A percentile compares a stretch with the other conserved stretches of the same genome.
Evolutionary conservation across 2,797 vertebrate species (phyloP).

Genomic region (Orestias chungarensis): DNA sequence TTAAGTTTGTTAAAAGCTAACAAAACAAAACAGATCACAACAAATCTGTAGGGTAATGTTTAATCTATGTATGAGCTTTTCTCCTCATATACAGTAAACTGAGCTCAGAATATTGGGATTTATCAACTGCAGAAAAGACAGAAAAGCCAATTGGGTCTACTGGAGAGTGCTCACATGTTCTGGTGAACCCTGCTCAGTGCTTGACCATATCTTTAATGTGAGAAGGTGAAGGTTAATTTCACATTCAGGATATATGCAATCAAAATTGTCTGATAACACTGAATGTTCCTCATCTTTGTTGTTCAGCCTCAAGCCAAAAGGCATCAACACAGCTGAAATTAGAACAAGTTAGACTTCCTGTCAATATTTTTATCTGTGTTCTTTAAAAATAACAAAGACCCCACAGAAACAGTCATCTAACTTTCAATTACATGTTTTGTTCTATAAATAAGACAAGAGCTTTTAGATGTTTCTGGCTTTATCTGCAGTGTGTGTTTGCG

Average conservation of each 20-base stretch:
- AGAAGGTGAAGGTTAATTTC: too few relatives aligned
- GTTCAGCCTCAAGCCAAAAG: constrained; percentile 22
- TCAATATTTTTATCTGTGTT: constrained; percentile 37
- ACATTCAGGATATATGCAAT: neutral
- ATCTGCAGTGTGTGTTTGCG: constrained; percentile 12
- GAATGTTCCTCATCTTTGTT: constrained; percentile 6
- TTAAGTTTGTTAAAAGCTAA: too few relatives aligned
- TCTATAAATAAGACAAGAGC: constrained; percentile 46
- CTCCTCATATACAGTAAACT: too few relatives aligned
- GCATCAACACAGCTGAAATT: constrained; percentile 36
- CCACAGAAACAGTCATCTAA: constrained; percentile 33
- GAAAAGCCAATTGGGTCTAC: too few relatives aligned
- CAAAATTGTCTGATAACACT: neutral
- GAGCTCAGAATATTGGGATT: too few relatives aligned
- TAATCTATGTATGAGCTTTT: too few relatives aligned
- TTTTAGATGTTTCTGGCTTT: constrained; percentile 34
- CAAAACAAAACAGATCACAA: too few relatives aligned
- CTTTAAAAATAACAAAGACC: constrained; percentile 33
- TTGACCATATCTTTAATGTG: too few relatives aligned
- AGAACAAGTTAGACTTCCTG: constrained; percentile 42
- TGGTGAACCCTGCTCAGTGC: too few relatives aligned
- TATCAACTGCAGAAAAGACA: too few relatives aligned
- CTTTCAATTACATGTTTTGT: constrained; percentile 46
- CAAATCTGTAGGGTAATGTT: too few relatives aligned
- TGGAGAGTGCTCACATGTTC: neutral